phyloP scores from a whole-genome alignment of 2,113 vertebrate genomes.

The Sebastes schlegelii region DNA sequence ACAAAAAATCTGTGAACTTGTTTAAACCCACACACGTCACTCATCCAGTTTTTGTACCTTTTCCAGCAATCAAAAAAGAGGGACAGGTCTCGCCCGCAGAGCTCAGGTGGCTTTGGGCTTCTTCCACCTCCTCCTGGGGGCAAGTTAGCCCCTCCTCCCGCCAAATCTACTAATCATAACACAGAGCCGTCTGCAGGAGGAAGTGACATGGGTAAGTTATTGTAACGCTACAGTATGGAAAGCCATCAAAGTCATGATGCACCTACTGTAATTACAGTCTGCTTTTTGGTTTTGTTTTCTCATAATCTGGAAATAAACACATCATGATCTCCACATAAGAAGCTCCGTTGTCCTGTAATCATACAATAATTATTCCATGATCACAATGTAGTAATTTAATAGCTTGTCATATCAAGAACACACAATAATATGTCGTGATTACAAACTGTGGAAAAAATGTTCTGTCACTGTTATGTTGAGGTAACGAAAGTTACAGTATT shows the following conservation, averaged over 20 bases:
- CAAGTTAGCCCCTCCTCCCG: conserved; percentile 85
- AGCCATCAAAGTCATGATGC: not conserved
- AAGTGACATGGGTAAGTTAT: conserved; percentile 81
- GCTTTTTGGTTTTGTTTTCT: not conserved
- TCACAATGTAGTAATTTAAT: not conserved
- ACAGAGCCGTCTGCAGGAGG: conserved; percentile 84
- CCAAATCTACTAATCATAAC: conserved; percentile 83
- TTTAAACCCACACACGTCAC: not conserved
- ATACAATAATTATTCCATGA: not conserved
- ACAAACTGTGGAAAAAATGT: not conserved
- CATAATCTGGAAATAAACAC: not conserved
- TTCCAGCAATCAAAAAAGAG: conserved; percentile 90
- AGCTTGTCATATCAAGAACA: not conserved
- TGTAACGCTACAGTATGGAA: not conserved
- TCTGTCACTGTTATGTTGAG: not conserved
- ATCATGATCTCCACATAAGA: not conserved
- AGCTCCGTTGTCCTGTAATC: not conserved
- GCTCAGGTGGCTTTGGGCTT: conserved; percentile 88
- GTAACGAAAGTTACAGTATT: not conserved
- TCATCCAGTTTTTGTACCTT: conserved; percentile 19
- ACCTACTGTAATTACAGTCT: not conserved
- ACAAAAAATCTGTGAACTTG: not conserved
- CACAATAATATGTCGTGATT: not conserved
- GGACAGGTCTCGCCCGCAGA: conserved; percentile 87
- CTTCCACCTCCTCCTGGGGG: conserved; percentile 94